Evolutionary conservation across 2,888 invertebrate species (phyloP).

Genomic region (Drosophila meridionalis): DNA sequence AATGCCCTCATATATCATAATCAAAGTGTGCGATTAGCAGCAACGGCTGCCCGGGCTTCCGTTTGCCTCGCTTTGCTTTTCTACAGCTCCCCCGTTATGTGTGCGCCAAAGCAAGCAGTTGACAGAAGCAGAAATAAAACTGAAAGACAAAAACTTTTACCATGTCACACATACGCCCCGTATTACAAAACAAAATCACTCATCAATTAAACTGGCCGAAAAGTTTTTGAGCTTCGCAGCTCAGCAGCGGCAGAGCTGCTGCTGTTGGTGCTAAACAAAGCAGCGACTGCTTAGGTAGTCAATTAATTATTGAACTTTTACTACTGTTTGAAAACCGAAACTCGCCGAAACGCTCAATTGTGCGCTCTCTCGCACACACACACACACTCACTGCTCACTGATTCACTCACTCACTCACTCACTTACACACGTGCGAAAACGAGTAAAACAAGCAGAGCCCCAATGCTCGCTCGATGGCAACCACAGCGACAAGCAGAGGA

Average conservation of each 20-base stretch:
- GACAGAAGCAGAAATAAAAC: slow-evolving; percentile 13
- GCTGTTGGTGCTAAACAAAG: slow-evolving; percentile 30
- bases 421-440: slow-evolving; percentile 14
- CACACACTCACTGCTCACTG: slow-evolving; percentile 7
- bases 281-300: slow-evolving; percentile 56
- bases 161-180: slow-evolving; percentile 57
- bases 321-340: slow-evolving; percentile 66
- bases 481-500: slow-evolving; percentile 46
- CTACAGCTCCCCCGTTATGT: slow-evolving; percentile 8
- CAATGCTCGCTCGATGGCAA: slow-evolving; percentile 55
- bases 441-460: slow-evolving; percentile 38
- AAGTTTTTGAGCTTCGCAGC: slow-evolving; percentile 22
- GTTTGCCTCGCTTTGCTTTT: slow-evolving; percentile 46
- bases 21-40: slow-evolving; percentile 67
- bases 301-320: slow-evolving; percentile 80
- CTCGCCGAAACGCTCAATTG: slow-evolving; percentile 62
- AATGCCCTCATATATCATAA: slow-evolving; percentile 68
- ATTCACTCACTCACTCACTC: slow-evolving; percentile 5
- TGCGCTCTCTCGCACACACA: slow-evolving; percentile 35
- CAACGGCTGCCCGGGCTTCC: slow-evolving; percentile 61
- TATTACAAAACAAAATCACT: slow-evolving; percentile 68
- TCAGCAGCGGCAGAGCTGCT: slow-evolving; percentile 15
- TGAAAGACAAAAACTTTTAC: slow-evolving; percentile 39
- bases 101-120: background rate
- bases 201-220: slow-evolving; percentile 58